phyloP scores from a whole-genome alignment of 2,797 vertebrate species.

The Carapus acus region DNA sequence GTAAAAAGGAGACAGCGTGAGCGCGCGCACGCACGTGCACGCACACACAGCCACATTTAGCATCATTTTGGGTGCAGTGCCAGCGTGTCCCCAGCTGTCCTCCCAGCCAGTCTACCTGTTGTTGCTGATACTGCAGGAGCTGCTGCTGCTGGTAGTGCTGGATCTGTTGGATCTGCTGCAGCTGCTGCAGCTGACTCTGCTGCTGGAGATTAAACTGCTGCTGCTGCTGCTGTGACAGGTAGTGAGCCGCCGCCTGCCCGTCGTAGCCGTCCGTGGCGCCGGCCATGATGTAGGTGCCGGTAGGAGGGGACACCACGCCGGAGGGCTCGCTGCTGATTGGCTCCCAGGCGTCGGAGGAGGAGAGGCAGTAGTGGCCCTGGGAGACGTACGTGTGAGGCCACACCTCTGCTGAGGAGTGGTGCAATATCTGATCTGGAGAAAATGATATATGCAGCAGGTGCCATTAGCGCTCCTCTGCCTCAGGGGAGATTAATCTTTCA shows the following conservation, averaged over 20 bases:
- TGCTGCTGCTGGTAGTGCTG: conserved; percentile 82
- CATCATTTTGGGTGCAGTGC: conserved; percentile 2
- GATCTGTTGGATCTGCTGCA: conserved; percentile 82
- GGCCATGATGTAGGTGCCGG: conserved; percentile 80
- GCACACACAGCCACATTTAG: neutral
- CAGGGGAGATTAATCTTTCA: too few species aligned
- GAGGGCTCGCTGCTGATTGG: conserved; percentile 88
- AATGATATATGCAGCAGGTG: conserved; percentile 16
- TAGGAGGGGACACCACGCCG: conserved; percentile 83
- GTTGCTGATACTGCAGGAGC: conserved; percentile 78
- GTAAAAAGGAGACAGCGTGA: too few species aligned
- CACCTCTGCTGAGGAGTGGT: conserved; percentile 91
- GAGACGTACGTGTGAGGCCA: conserved; percentile 98
- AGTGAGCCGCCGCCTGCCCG: conserved; percentile 78
- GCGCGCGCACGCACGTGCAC: conserved; percentile 1
- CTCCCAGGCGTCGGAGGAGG: conserved; percentile 96
- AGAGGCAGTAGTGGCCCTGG: conserved; percentile 98
- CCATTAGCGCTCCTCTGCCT: conserved; percentile 13
- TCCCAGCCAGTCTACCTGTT: conserved; percentile 63
- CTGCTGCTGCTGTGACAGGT: conserved; percentile 80
- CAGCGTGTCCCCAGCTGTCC: conserved; percentile 13
- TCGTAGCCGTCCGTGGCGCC: conserved; percentile 79
- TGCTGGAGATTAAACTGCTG: conserved; percentile 77
- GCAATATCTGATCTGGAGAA: conserved; percentile 82
- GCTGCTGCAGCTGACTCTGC: conserved; percentile 80